These are phyloP conservation scores for Scomberomorus guttatus DNA, from an alignment of 2,797 vertebrate species.

Conservation along the genomic window DNA sequence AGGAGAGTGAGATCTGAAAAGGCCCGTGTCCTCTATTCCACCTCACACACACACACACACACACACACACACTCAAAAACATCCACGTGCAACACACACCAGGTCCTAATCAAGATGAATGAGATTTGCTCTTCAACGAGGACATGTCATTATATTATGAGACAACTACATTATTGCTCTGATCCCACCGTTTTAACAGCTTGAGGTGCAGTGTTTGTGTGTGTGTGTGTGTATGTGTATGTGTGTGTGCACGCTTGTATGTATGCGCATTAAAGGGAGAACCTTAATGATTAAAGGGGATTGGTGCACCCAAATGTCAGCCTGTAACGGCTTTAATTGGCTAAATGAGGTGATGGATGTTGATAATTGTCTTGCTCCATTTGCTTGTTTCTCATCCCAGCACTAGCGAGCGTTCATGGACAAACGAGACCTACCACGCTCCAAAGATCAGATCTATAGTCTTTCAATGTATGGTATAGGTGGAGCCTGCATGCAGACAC, in stretches of 20 bases:
- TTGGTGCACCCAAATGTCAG: conserved; percentile 67
- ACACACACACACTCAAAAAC: conserved; percentile 14
- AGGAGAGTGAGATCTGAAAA: conserved; percentile 53
- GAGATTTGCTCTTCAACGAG: conserved; percentile 54
- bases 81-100: conserved; percentile 14
- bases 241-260: neutral
- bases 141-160: conserved; percentile 55
- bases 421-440: conserved; percentile 38
- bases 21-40: conserved; percentile 56
- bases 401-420: conserved; percentile 21
- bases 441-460: conserved; percentile 21
- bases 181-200: conserved; percentile 41
- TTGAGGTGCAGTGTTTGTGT: conserved; percentile 2
- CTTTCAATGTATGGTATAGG: conserved; percentile 3
- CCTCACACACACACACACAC: conserved; percentile 38
- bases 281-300: conserved; percentile 58
- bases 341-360: conserved; percentile 82
- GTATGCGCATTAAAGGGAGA: conserved; percentile 12
- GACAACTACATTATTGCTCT: conserved; percentile 64
- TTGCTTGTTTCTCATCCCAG: conserved; percentile 59
- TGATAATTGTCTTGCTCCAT: conserved; percentile 75
- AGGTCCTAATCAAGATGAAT: conserved; percentile 67
- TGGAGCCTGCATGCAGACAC: neutral
- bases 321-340: conserved; percentile 72
- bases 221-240: neutral